Conservation (phyloP, 2,888 invertebrate species). For the Nebria brevicollis region DNA sequence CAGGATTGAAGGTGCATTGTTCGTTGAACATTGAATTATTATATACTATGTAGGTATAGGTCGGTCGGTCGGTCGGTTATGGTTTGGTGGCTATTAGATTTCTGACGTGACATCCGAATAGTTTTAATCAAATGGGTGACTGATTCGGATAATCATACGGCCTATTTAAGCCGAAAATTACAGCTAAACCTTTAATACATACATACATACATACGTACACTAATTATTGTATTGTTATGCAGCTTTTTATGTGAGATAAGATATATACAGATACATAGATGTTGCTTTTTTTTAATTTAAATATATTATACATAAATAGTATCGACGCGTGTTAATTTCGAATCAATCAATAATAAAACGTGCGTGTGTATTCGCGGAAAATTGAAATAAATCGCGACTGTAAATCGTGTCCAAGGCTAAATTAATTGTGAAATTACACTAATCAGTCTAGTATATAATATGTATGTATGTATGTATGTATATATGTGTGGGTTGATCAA, state of each 20-base stretch:
- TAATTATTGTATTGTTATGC: too few species aligned
- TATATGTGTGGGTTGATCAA: neutral
- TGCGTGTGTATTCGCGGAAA: slow-evolving; percentile 13
- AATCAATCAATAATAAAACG: slow-evolving; percentile 14
- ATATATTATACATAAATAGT: too few species aligned
- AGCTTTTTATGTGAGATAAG: too few species aligned
- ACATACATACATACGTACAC: too few species aligned
- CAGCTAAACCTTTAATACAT: neutral
- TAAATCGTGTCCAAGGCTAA: slow-evolving; percentile 2
- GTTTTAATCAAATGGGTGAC: slow-evolving; percentile 40
- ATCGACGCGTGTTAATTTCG: slow-evolving; percentile 2
- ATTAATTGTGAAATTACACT: slow-evolving; percentile 19
- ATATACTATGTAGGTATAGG: neutral
- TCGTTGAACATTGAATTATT: neutral
- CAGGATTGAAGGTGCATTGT: too few species aligned
- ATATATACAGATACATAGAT: too few species aligned
- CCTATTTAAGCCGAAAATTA: slow-evolving; percentile 41
- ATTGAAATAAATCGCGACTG: slow-evolving; percentile 6
- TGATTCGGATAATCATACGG: slow-evolving; percentile 42
- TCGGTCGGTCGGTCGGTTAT: neutral
- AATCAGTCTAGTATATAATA: slow-evolving; percentile 4
- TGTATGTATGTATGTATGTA: neutral
- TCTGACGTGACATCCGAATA: slow-evolving; percentile 37
- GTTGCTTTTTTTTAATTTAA: too few species aligned
- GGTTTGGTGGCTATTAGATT: neutral